phyloP scores from a whole-genome alignment of 37 sponge, comb jelly and placozoan species.

The Ianthella basta region DNA sequence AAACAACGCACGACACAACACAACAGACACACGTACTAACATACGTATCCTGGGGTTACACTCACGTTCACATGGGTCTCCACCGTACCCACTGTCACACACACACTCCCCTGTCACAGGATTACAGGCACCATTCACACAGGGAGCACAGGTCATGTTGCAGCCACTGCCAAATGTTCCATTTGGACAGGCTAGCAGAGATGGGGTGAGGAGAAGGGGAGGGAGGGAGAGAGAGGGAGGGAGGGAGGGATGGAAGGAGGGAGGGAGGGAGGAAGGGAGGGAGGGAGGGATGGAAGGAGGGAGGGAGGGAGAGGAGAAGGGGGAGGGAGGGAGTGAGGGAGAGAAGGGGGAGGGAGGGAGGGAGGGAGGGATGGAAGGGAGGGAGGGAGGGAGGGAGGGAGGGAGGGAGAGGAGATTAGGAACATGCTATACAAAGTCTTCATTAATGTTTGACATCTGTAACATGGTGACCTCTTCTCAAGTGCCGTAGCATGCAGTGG shows the following conservation, averaged over 20 bases:
- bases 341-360: no score
- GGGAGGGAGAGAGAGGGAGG: neutral
- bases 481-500: no score
- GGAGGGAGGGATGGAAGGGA: neutral
- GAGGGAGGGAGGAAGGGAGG: neutral
- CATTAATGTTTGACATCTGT: no score
- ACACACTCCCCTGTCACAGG: neutral
- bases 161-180: conserved; percentile 17
- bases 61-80: conserved; percentile 11
- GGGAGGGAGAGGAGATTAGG: no score
- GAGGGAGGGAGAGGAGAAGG: neutral
- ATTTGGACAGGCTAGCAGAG: conserved; percentile 17
- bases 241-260: neutral
- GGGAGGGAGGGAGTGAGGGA: no score
- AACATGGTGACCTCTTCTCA: no score
- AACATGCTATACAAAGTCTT: no score
- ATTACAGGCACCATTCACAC: conserved; percentile 11
- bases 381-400: neutral
- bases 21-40: conserved; percentile 11
- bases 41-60: neutral
- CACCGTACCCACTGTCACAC: conserved; percentile 1
- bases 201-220: neutral
- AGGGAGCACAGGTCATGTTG: neutral
- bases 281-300: neutral
- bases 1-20: conserved; percentile 1